Evolutionary conservation across 1,140 invertebrate species (phyloP).

Genomic region (Drosophila tristis): DNA sequence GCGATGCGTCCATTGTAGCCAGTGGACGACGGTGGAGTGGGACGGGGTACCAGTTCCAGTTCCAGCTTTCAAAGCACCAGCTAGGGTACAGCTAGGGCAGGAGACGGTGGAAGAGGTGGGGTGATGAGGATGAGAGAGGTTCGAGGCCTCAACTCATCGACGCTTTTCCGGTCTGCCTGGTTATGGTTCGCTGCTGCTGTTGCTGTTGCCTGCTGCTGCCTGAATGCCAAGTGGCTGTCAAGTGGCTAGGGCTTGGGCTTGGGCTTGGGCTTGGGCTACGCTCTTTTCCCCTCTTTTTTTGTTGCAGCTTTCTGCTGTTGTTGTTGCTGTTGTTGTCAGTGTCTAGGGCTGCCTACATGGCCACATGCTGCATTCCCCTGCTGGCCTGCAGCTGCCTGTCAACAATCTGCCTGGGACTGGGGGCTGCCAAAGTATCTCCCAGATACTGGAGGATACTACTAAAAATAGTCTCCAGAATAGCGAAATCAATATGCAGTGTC

Average conservation of each 20-base stretch:
- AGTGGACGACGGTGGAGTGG: neutral
- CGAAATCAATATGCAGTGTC: constrained; percentile 43
- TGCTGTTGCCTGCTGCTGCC: constrained; percentile 24
- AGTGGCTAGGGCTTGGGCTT: constrained; percentile 34
- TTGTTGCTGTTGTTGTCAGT: constrained; percentile 30
- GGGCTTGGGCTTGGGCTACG: constrained; percentile 12
- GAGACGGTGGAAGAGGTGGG: constrained; percentile 4
- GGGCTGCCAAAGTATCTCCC: neutral
- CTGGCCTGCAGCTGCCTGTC: constrained; percentile 30
- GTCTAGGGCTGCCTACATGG: constrained; percentile 51
- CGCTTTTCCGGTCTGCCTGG: constrained; percentile 63
- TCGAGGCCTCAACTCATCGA: constrained; percentile 65
- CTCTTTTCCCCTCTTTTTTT: constrained; percentile 7
- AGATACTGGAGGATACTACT: too few relatives aligned
- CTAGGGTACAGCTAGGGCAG: neutral
- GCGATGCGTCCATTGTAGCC: constrained; percentile 58
- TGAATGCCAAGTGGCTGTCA: constrained; percentile 69
- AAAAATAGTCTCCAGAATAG: constrained; percentile 16
- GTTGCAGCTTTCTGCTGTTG: constrained; percentile 13
- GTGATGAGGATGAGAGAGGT: constrained; percentile 1
- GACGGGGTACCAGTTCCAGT: neutral
- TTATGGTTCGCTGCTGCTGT: constrained; percentile 46
- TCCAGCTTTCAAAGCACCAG: too few relatives aligned
- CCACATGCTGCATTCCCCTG: constrained; percentile 57
- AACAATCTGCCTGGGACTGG: constrained; percentile 12